A percentile compares a stretch with the other conserved stretches of the same genome.
Conservation (phyloP, 2,113 vertebrate genomes). For the Alethe diademata region DNA sequence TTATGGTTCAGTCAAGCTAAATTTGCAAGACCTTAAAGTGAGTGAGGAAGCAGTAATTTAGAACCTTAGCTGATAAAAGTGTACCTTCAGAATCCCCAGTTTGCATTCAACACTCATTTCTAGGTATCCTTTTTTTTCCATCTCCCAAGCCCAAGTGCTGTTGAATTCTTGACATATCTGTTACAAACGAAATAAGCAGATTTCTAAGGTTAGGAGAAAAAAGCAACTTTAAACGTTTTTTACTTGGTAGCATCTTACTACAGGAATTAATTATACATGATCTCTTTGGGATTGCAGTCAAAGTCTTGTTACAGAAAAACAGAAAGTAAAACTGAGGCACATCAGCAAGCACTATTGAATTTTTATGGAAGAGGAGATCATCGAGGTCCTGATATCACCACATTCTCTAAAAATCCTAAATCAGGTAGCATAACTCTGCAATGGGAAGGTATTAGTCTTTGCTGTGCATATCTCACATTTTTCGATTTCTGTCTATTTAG, state of each 20-base stretch:
- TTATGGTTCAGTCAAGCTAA: background rate
- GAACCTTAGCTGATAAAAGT: background rate
- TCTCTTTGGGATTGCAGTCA: background rate
- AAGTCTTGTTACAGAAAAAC: background rate
- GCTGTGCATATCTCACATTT: background rate
- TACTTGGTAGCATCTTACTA: background rate
- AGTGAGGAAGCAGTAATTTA: background rate
- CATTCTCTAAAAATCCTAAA: background rate
- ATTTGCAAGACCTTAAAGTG: background rate
- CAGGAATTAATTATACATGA: background rate
- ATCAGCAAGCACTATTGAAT: background rate
- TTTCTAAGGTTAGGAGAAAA: background rate
- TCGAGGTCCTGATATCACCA: fast-evolving
- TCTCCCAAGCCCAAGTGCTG: constrained; percentile 97
- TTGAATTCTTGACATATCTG: constrained; percentile 97
- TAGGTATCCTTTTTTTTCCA: constrained; percentile 96
- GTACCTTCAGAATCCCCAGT: constrained; percentile 93
- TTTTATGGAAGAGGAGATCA: background rate
- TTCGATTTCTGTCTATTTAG: background rate
- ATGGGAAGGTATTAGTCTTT: background rate
- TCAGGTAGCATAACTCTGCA: background rate
- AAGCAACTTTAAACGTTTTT: background rate
- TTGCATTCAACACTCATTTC: constrained; percentile 96
- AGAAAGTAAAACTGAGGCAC: background rate
- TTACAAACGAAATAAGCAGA: constrained; percentile 27